Evolutionary conservation across 1,140 invertebrate genomes (phyloP), one percentile per base, ranked within the genome.

Genomic region (Venturia canescens): DNA sequence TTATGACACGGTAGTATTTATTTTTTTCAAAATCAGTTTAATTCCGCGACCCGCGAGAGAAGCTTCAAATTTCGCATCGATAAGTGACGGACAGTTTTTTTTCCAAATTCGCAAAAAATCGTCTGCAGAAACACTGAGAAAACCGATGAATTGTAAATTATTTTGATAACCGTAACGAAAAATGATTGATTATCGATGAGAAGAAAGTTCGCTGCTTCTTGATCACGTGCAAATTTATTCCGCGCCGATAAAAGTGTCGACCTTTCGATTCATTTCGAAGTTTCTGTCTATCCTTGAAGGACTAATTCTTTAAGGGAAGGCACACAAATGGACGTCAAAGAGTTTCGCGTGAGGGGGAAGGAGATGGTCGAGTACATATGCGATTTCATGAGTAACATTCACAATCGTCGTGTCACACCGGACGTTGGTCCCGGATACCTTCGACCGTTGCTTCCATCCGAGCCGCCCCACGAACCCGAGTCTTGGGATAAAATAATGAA

Each of bases 291-390:
- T 3, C 13, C 38, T 44, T 44, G 11, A 66, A 5, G 21, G 21
- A 4, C 5, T 57, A 16, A 9, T 57, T 57, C n/a, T 57, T 21
- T 57, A 21, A 50, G n/a, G n/a, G 48, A 50, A 34, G 34, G 38
- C 0, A 15, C 21, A 66, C 63, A 0, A 77, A 99, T 99, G 98
- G 96, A 99, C 89, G 94, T 95, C 60, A 93, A 95, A 69, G 97
- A 99, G 90, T 99, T 99, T 92, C 94, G 98, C 38, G 92, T 94
- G 83, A 94, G 96, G 63, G 98, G 98, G 16, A 97, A 97, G 90
- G 97, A 99, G 91, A 99, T 99, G 97, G 96, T 99, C 26, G 98
- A 99, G 88, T 99, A 99, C 90, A 99, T 99, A 80, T 98, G 97
- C 89, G 95, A 98, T 79, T 99, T 99, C 90, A 93, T 98, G 94